A percentile compares a stretch with the other conserved stretches of the same genome.
Conservation (phyloP, 2,113 vertebrate genomes). For the Odontesthes bonariensis region DNA sequence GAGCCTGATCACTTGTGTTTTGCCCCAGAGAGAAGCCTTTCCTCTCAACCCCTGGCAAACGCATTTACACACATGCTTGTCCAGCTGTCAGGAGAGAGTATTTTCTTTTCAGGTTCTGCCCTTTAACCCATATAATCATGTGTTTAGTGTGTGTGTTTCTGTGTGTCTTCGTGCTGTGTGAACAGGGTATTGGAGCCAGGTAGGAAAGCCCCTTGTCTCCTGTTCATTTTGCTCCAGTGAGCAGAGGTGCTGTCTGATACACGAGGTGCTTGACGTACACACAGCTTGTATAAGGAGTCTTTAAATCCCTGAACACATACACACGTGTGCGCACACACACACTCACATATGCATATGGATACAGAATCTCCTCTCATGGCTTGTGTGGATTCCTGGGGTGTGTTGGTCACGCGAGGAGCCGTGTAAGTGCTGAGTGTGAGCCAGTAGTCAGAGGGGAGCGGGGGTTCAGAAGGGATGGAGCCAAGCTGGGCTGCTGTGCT, state of each 20-base stretch:
- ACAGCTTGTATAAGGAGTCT: conserved; percentile 37
- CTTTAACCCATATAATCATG: conserved; percentile 29
- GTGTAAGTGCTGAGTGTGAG: conserved; percentile 40
- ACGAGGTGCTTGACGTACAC: conserved; percentile 60
- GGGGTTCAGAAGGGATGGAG: conserved; percentile 41
- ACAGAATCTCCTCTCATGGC: conserved; percentile 38
- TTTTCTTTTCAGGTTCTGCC: conserved; percentile 46
- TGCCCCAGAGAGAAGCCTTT: conserved; percentile 27
- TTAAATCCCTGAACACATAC: conserved; percentile 26
- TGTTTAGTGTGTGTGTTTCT: conserved; percentile 19
- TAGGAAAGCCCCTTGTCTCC: conserved; percentile 54
- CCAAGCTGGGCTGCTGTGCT: conserved; percentile 21
- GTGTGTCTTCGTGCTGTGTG: conserved; percentile 13
- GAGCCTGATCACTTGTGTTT: conserved; percentile 32
- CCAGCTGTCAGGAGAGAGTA: conserved; percentile 44
- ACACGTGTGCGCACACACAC: conserved; percentile 4
- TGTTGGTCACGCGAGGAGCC: conserved; percentile 57
- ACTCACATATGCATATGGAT: conserved; percentile 24
- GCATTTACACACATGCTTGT: conserved; percentile 27
- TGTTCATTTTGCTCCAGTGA: conserved; percentile 57
- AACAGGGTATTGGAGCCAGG: conserved; percentile 2
- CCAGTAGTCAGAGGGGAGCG: conserved; percentile 31
- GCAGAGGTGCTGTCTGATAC: conserved; percentile 69
- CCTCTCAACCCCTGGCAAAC: conserved; percentile 42
- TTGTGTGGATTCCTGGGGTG: conserved; percentile 54